Conservation (phyloP, 1,140 invertebrate species). For the Psilanteris sp. region DNA sequence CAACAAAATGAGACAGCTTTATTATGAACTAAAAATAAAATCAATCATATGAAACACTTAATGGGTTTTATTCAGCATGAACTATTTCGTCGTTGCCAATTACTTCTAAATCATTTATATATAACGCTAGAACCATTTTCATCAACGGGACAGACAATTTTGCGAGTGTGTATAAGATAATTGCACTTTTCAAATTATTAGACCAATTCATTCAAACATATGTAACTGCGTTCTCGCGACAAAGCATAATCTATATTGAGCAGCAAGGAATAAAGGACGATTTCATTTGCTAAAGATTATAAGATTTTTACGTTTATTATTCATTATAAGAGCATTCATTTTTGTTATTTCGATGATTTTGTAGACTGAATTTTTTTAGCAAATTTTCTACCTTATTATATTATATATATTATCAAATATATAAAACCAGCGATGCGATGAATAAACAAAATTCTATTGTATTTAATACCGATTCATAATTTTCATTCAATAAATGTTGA, state of each 20-base stretch:
- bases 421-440: conserved; percentile 40
- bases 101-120: conserved; percentile 53
- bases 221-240: conserved; percentile 40
- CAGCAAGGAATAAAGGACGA: background rate
- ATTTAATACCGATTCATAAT: conserved; percentile 38
- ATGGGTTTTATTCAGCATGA: conserved; percentile 52
- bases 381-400: conserved; percentile 26
- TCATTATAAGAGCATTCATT: too few relatives aligned
- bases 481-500: conserved; percentile 57
- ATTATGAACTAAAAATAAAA: background rate
- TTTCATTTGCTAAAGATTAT: too few relatives aligned
- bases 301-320: too few relatives aligned
- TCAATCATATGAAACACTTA: conserved; percentile 40
- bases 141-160: conserved; percentile 27
- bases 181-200: conserved; percentile 45
- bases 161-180: conserved; percentile 51
- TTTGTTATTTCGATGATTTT: conserved; percentile 4
- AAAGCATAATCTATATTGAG: too few relatives aligned
- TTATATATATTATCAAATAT: conserved; percentile 40
- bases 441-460: too few relatives aligned
- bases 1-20: background rate
- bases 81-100: conserved; percentile 56
- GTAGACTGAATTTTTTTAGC: too few relatives aligned
- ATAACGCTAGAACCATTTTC: conserved; percentile 37
- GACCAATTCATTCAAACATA: conserved; percentile 29